These are phyloP conservation scores for Erythrolamprus reginae DNA, from an alignment of 2,113 vertebrate species.

Conservation along the genomic window DNA sequence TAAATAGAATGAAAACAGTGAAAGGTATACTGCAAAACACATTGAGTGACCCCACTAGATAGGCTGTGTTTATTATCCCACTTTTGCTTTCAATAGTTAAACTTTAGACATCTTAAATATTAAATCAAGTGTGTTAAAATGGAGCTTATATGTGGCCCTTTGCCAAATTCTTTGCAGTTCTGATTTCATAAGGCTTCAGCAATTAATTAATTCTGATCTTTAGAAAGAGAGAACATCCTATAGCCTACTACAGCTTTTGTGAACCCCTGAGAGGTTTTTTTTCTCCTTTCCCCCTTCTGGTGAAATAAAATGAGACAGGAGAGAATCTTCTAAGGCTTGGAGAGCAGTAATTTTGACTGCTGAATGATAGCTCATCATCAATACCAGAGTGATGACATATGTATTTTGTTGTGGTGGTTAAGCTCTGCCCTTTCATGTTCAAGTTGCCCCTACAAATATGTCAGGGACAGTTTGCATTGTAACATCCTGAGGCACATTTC, in stretches of 20 bases:
- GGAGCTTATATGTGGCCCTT: not conserved
- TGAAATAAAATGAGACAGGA: not conserved
- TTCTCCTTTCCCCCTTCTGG: not conserved
- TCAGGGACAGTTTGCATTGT: not conserved
- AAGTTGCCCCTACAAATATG: not conserved
- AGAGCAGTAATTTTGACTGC: not conserved
- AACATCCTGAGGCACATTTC: not conserved
- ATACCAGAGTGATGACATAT: not conserved
- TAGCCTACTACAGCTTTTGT: not conserved
- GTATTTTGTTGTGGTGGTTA: not conserved
- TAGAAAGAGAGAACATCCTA: not conserved
- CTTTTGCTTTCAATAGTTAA: not conserved
- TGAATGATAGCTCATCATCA: not conserved
- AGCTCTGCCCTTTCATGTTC: not conserved
- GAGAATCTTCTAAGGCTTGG: not conserved
- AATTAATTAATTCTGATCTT: not conserved
- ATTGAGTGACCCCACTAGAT: not conserved
- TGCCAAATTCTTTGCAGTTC: not conserved
- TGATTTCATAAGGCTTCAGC: not conserved
- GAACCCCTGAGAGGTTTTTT: not conserved
- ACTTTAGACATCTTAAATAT: not conserved
- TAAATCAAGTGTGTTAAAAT: not conserved
- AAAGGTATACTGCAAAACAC: not conserved
- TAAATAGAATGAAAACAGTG: not conserved
- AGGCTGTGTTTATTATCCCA: not conserved